A percentile compares a stretch with the other conserved stretches of the same genome.
These are phyloP conservation scores for Helarctos malayanus DNA, from an alignment of 2,797 vertebrate genomes.

Conservation along the genomic window DNA sequence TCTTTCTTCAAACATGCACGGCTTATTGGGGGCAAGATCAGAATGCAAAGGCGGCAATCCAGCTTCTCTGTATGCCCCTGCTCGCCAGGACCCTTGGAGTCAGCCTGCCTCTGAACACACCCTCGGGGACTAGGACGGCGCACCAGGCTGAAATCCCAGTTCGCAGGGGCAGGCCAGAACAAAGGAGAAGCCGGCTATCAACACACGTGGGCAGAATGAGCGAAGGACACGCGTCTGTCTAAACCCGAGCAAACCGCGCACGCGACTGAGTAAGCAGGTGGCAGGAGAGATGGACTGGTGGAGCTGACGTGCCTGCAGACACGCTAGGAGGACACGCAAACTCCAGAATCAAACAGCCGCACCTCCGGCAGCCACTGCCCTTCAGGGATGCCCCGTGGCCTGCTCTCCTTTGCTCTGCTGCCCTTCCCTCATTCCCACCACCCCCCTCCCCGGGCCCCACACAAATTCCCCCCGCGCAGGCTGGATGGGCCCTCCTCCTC, in stretches of 20 bases:
- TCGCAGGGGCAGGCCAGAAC: not conserved
- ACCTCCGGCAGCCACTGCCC: not conserved
- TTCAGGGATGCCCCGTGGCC: fast-evolving
- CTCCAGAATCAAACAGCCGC: too few species aligned
- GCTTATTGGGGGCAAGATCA: slow-evolving; percentile 33
- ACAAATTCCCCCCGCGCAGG: not conserved
- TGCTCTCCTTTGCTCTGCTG: not conserved
- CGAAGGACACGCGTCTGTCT: not conserved
- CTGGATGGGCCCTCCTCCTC: not conserved
- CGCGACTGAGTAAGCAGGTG: not conserved
- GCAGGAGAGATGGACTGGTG: not conserved
- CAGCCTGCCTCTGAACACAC: not conserved
- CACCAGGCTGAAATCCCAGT: not conserved
- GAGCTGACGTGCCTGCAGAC: not conserved
- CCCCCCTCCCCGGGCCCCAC: too few species aligned
- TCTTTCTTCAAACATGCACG: not conserved
- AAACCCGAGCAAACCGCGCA: not conserved
- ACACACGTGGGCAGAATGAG: slow-evolving; percentile 3
- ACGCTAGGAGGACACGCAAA: not conserved
- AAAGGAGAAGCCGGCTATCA: not conserved
- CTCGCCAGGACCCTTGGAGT: not conserved
- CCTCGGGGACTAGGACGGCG: not conserved
- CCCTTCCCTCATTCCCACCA: not conserved
- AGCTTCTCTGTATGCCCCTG: not conserved
- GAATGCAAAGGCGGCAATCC: slow-evolving; percentile 5